Percentiles rank a stretch among this genome's conserved stretches.
phyloP scores from a whole-genome alignment of 1,140 invertebrate species.

The Eurosta solidaginis region DNA sequence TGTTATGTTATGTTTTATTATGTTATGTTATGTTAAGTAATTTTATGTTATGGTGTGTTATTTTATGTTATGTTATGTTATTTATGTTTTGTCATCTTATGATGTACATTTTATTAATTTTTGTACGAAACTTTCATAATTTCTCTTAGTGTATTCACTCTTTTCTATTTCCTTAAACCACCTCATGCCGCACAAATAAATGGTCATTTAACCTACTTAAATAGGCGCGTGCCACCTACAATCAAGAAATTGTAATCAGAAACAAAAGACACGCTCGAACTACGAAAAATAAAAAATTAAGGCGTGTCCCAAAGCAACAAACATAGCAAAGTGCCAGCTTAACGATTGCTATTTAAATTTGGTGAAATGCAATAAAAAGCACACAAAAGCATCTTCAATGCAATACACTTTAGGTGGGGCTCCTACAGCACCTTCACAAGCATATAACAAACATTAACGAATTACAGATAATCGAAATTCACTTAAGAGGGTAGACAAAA shows the following conservation, averaged over 20 bases:
- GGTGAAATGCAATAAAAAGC: constrained; percentile 16
- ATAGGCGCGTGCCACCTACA: neutral
- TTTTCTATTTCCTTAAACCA: too few species aligned
- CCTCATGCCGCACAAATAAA: neutral
- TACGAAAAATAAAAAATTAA: neutral
- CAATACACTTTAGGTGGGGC: neutral
- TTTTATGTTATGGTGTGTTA: too few species aligned
- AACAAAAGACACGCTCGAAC: neutral
- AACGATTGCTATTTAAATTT: constrained; percentile 2
- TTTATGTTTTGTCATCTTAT: too few species aligned
- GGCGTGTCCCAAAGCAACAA: neutral
- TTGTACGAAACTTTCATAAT: too few species aligned
- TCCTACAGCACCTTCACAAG: neutral
- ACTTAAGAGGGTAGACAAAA: neutral
- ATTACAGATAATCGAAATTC: neutral
- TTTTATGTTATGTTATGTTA: too few species aligned
- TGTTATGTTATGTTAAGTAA: too few species aligned
- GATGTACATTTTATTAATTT: too few species aligned
- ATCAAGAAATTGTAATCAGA: neutral
- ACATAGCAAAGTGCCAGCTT: neutral
- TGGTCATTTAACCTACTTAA: neutral
- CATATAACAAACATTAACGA: neutral
- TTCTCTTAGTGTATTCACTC: too few species aligned
- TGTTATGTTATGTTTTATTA: too few species aligned
- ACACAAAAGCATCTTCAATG: neutral